A percentile compares a stretch with the other conserved stretches of the same genome.
Evolutionary conservation across 2,113 vertebrate species (phyloP).

Genomic region (Campylomormyrus tamandua): DNA sequence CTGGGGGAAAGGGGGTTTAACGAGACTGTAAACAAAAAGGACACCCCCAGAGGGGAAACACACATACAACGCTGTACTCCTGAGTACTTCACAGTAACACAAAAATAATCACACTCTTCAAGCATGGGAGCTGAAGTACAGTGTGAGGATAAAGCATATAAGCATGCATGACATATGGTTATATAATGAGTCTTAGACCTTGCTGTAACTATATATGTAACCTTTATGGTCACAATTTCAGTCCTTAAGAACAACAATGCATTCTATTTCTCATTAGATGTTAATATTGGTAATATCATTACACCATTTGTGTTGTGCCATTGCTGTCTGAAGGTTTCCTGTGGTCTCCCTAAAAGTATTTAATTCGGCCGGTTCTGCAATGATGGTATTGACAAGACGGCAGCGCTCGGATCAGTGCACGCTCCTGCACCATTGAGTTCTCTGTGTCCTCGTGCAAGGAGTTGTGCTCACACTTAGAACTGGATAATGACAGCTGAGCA

Average conservation of each 20-base stretch:
- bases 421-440: background rate
- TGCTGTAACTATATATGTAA: background rate
- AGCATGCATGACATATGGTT: background rate
- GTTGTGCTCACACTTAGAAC: background rate
- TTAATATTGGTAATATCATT: background rate
- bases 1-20: background rate
- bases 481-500: background rate
- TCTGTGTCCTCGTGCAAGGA: background rate
- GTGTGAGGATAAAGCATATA: background rate
- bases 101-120: background rate
- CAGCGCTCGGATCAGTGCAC: background rate
- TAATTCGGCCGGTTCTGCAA: background rate
- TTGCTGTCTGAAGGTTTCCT: background rate
- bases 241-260: background rate
- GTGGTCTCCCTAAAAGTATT: background rate
- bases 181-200: background rate
- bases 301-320: background rate
- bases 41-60: background rate
- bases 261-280: background rate
- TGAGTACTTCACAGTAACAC: background rate
- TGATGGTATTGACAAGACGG: background rate
- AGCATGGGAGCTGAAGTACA: background rate
- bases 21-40: background rate
- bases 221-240: background rate
- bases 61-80: background rate